Base-by-base conservation (phyloP, 2,888 invertebrate genomes). In the Noctua janthina region DNA sequence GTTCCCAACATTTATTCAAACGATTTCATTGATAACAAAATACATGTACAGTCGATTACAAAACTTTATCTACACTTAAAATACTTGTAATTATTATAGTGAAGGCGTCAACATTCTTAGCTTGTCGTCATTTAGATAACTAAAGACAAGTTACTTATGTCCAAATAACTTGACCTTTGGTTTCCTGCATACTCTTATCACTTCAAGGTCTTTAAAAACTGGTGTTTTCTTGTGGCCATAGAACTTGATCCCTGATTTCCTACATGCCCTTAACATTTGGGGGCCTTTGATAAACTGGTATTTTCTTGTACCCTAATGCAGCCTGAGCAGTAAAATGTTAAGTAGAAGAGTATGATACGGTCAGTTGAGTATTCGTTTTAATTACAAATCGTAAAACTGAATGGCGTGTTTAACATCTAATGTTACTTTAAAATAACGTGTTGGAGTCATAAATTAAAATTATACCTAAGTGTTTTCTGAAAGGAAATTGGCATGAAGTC, bases 61-160 rank as follows among this genome's bases (percentile, higher is more conserved):
- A 81, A 83, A 46, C 17, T 86, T 81, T 85, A 89, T 91, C 85
- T 78, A 39, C 66, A 77, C 78, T 84, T 88, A 87, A 89, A 91
- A 87, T 81, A 87, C 88, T 86, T 88, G 83, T 90, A 82, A 90
- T 84, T 89, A 87, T 87, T 82, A 88, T 84, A 84, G 85, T 81
- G 77, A 75, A 88, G 87, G 90, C 89, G 91, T 91, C 90, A 91
- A 90, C 86, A 86, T 86, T 88, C 89, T 80, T 87, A 59, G 77
- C 87, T 85, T 85, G 86, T 87, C 56, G 82, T 89, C 88, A 69
- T 92, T 91, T 88, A 92, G 91, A 92, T 92, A 91, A 90, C 73
- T 10, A 10, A 15, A 69, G 23, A 74, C 81, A 75, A 77, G 66
- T 46, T 59, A 71, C 54, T 72, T 59, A 39, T 20, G 64, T 70